Evolutionary conservation across 92 coral and sea anemone genomes (phyloP).

Genomic region (Zoanthus sansibaricus): DNA sequence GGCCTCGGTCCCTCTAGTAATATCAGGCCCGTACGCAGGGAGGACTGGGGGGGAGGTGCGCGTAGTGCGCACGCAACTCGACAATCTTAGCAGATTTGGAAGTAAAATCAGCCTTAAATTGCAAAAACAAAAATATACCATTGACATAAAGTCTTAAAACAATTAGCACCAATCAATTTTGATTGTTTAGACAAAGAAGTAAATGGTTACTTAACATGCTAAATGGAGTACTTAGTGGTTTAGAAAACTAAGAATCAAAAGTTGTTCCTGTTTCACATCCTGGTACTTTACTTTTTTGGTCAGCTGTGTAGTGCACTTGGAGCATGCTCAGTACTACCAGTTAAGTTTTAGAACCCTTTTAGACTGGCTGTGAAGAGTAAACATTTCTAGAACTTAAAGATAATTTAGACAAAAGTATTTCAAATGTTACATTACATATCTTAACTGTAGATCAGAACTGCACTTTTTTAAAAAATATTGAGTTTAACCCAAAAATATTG

Average conservation of each 20-base stretch:
- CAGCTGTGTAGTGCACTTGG: slow-evolving; percentile 31
- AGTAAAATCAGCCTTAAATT: slow-evolving; percentile 15
- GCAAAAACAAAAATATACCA: neutral
- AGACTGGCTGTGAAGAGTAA: slow-evolving; percentile 17
- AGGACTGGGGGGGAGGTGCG: too few species aligned
- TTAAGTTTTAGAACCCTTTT: slow-evolving; percentile 15
- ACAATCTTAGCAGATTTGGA: too few species aligned
- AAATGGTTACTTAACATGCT: slow-evolving; percentile 4
- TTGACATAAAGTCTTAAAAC: neutral
- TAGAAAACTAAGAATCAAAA: slow-evolving; percentile 16
- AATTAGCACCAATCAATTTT: slow-evolving; percentile 4
- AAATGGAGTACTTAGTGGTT: neutral
- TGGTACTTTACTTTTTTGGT: slow-evolving; percentile 29
- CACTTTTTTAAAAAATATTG: neutral
- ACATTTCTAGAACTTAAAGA: slow-evolving; percentile 7
- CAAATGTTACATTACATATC: neutral
- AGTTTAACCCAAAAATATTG: slow-evolving; percentile 11
- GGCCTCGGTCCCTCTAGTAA: too few species aligned
- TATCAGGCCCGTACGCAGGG: too few species aligned
- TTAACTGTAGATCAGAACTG: neutral
- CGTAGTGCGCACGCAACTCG: too few species aligned
- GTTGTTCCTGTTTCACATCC: slow-evolving; percentile 21
- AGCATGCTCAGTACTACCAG: slow-evolving; percentile 25
- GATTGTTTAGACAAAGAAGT: slow-evolving; percentile 10
- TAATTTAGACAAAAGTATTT: too few species aligned